Base-by-base conservation (phyloP, 2,797 vertebrate genomes). In the Synanceia verrucosa region DNA sequence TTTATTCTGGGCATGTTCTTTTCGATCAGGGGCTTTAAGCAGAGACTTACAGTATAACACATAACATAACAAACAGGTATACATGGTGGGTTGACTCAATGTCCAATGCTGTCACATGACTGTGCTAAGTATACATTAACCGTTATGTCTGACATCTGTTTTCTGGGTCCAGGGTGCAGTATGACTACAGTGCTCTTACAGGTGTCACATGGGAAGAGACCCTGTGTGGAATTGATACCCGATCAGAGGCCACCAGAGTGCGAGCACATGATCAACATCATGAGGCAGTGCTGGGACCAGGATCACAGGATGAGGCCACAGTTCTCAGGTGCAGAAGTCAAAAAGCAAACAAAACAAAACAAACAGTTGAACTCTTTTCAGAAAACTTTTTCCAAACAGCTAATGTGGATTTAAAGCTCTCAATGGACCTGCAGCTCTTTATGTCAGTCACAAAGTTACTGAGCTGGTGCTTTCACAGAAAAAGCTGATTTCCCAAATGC, bases 271-370 rank as follows among this genome's bases (percentile, higher is more conserved):
- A 81, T 95, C 6, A 76, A 80, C 73, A 82, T 97, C 88, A 96
- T 97, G 96, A 91, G 91, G 72, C 86, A 81, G 51, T 97, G 95
- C 66, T 97, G 96, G 96, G 88, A 94, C 48, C 95, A 96, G 68
- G 91, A 96, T 48, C 85, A 67, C 31, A 88, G 76, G 59, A 93
- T 88, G 26, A 94, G 96, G 55, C 95, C 95, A 0, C 85, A 56
- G 16, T 99, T 97, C 78, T 89, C 93, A 93, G 96, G 96, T 97
- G 61, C 3, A 11, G 4, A 7, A 24, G 9, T 12, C 14, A 36
- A 44, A 52, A 18, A n/a, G 0, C 9, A 10, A 10, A n/a, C 0
- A 9, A 41, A n/a, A 41, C 39, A 9, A 41, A 41, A 41, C 39
- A 41, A 41, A 41, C 39, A 41, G 18, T 41, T 41, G 39, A 46